Evolutionary conservation across 2,888 invertebrate genomes (phyloP), one percentile per base, ranked within the genome.

Genomic region (Bugulina stolonifera): DNA sequence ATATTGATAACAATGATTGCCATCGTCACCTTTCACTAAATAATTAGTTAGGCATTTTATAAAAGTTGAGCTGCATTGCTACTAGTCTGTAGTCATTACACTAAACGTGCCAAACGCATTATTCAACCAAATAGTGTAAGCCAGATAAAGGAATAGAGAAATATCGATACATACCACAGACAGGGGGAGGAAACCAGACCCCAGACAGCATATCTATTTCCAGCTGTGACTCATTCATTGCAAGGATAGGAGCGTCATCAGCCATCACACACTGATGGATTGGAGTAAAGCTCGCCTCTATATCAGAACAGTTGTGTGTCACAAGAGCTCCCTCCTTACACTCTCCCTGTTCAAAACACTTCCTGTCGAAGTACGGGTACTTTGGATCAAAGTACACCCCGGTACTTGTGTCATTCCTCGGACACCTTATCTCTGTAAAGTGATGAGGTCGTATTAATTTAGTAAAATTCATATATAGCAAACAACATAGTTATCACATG

Each of bases 371-470:
- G 64, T 64, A 64, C 34, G 64, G 64, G 34, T 64, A 64, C 14
- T 2, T 32, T 2, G 32, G 25, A 14, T 64, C 34, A 27, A 29
- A 34, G 29, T 14, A 1, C 3, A 10, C 14, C 29, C 64, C 64
- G 18, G 64, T 64, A 3, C 18, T 14, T 2, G 29, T 64, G 64
- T 64, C 64, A 64, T 64, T 64, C n/a, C 64, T 64, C 32, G 64
- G 34, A n/a, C 64, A 64, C 10, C 29, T 34, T 34, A 64, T 64
- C 1, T 22, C 64, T 64, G 32, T 27, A 64, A 57, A n/a, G n/a
- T n/a, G n/a, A n/a, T n/a, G n/a, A n/a, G n/a, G n/a, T n/a, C n/a
- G n/a, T n/a, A n/a, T n/a, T n/a, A n/a, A n/a, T n/a, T n/a, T n/a
- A n/a, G n/a, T n/a, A n/a, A n/a, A n/a, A n/a, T n/a, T n/a, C n/a